Conservation (phyloP, 2,888 invertebrate species). For the Cryptocephalus moraei region DNA sequence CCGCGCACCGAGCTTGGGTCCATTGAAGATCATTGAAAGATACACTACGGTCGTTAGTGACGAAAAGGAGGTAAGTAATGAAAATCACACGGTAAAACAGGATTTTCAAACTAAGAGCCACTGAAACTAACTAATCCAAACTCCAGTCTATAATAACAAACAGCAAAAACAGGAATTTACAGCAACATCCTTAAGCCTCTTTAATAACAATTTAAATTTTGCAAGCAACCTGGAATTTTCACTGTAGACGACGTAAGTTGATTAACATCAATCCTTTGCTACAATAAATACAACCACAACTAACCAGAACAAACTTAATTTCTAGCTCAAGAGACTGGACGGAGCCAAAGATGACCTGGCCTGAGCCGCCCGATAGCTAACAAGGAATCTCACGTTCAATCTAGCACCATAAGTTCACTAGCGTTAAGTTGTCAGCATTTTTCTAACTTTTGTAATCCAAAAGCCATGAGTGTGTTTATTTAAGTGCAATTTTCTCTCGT, state of each 20-base stretch:
- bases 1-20: constrained; percentile 38
- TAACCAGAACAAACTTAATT: not conserved
- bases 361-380: too few relatives aligned
- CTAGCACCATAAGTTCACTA: too few relatives aligned
- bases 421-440: too few relatives aligned
- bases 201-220: constrained; percentile 1
- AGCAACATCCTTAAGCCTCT: not conserved
- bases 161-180: not conserved
- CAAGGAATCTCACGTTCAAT: too few relatives aligned
- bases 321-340: constrained; percentile 20
- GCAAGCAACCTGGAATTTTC: constrained; percentile 7
- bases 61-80: constrained; percentile 54
- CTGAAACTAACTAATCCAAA: constrained; percentile 1
- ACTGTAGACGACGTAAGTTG: constrained; percentile 6
- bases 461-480: too few relatives aligned
- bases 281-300: too few relatives aligned
- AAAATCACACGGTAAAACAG: not conserved
- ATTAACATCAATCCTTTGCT: too few relatives aligned
- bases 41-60: constrained; percentile 49
- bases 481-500: too few relatives aligned
- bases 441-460: too few relatives aligned
- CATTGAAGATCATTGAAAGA: constrained; percentile 38
- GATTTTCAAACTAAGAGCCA: not conserved
- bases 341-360: constrained; percentile 15
- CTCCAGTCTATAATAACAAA: not conserved